A percentile compares a stretch with the other conserved stretches of the same genome.
phyloP scores from a whole-genome alignment of 2,888 invertebrate genomes.

The Bombylius major region DNA sequence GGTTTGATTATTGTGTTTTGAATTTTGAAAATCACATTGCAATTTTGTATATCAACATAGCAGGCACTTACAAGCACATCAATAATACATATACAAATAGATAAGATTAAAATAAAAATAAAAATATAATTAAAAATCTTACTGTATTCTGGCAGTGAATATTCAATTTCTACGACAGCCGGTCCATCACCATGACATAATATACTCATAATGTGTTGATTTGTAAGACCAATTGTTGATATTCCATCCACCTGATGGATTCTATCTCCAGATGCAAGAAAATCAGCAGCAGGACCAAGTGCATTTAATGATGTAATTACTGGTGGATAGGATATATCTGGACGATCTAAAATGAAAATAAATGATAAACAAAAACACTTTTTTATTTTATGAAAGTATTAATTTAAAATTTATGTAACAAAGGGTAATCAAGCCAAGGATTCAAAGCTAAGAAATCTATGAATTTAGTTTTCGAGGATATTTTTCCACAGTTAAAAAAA shows the following conservation, averaged over 20 bases:
- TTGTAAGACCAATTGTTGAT: constrained; percentile 58
- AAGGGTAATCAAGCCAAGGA: too few relatives aligned
- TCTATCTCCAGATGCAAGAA: constrained; percentile 64
- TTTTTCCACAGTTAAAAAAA: too few relatives aligned
- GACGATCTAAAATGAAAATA: constrained; percentile 25
- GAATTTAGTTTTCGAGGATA: too few relatives aligned
- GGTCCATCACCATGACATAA: constrained; percentile 61
- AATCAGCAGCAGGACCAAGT: constrained; percentile 48
- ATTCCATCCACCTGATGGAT: constrained; percentile 74
- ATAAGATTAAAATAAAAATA: too few relatives aligned
- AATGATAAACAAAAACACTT: not conserved
- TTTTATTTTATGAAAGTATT: not conserved
- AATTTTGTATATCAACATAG: too few relatives aligned
- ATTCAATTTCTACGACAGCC: constrained; percentile 71
- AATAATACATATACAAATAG: too few relatives aligned
- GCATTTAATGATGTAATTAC: constrained; percentile 35
- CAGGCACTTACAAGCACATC: too few relatives aligned
- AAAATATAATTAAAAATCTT: constrained; percentile 24
- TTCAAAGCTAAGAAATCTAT: too few relatives aligned
- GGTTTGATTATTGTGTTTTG: too few relatives aligned
- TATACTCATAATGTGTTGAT: constrained; percentile 60
- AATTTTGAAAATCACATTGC: too few relatives aligned
- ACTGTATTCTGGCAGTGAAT: constrained; percentile 72
- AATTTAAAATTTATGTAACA: not conserved
- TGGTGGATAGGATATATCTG: constrained; percentile 37